phyloP scores from a whole-genome alignment of 2,888 invertebrate genomes.

The Pterostichus niger region DNA sequence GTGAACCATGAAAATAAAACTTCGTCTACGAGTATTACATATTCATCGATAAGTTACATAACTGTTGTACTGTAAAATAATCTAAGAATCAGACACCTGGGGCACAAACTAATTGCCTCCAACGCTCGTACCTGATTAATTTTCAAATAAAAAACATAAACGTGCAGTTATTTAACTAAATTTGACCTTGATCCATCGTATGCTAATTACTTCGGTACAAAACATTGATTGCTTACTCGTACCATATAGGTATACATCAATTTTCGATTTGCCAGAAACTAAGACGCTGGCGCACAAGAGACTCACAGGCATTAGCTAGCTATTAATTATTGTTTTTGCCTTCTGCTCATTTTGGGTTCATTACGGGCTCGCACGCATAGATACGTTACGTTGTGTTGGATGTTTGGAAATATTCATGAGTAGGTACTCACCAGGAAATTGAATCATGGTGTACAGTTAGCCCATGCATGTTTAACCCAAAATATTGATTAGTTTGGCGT shows the following conservation, averaged over 20 bases:
- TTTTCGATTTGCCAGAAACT: conserved; percentile 32
- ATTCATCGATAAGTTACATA: conserved; percentile 20
- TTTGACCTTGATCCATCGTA: conserved; percentile 56
- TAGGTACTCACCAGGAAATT: conserved; percentile 34
- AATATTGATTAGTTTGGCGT: conserved; percentile 43
- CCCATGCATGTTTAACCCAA: conserved; percentile 31
- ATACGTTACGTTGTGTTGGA: background rate
- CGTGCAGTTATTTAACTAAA: conserved; percentile 50
- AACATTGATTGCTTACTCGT: conserved; percentile 55
- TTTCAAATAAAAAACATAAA: conserved; percentile 28
- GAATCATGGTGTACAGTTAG: conserved; percentile 49
- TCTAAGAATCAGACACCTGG: conserved; percentile 36
- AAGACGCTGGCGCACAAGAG: background rate
- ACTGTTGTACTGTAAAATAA: conserved; percentile 36
- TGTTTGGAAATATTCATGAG: conserved; percentile 36
- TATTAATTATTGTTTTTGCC: conserved; percentile 63
- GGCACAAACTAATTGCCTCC: conserved; percentile 49
- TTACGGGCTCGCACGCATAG: conserved; percentile 30
- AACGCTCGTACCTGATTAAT: conserved; percentile 53
- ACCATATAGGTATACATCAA: conserved; percentile 36
- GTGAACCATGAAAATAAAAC: background rate
- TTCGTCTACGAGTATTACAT: conserved; percentile 34
- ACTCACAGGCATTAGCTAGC: conserved; percentile 45
- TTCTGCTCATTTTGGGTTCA: conserved; percentile 58
- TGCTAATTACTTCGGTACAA: conserved; percentile 51